Conservation (phyloP, 37 sponge, comb jelly and placozoan genomes). For the Amphimedon queenslandica region DNA sequence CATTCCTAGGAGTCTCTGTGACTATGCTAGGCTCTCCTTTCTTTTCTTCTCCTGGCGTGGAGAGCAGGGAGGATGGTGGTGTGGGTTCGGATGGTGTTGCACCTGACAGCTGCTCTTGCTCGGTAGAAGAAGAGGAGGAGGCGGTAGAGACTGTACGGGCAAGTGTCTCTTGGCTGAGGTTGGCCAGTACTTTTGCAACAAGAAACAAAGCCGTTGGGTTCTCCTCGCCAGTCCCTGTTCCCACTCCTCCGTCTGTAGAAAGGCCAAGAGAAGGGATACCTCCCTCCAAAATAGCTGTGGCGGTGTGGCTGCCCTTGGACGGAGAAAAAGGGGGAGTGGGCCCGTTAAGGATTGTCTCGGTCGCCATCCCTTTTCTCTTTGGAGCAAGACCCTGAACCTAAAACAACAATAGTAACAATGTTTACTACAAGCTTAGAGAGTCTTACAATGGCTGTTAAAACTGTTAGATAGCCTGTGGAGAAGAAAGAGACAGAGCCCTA, state of each 20-base stretch:
- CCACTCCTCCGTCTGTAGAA: not conserved
- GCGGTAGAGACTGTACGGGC: slow-evolving; percentile 51
- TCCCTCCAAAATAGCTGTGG: slow-evolving; percentile 49
- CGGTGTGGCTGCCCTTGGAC: slow-evolving; percentile 47
- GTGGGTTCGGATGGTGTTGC: slow-evolving; percentile 55
- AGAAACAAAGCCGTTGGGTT: slow-evolving; percentile 66
- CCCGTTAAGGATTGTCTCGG: slow-evolving; percentile 49
- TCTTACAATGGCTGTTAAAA: no score
- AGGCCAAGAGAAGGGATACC: slow-evolving; percentile 29
- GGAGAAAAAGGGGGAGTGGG: slow-evolving; percentile 81
- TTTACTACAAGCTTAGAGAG: no score
- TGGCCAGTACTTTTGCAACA: slow-evolving; percentile 81
- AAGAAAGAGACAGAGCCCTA: no score
- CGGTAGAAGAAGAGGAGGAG: slow-evolving; percentile 47
- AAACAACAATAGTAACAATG: no score
- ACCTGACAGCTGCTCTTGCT: slow-evolving; percentile 61
- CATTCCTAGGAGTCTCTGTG: not conserved
- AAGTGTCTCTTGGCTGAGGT: slow-evolving; percentile 76
- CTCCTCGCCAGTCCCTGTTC: not conserved
- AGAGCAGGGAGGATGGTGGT: slow-evolving; percentile 41
- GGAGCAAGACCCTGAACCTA: no score
- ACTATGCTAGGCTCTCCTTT: not conserved
- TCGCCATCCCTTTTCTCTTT: slow-evolving; percentile 41
- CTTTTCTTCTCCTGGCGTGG: slow-evolving; percentile 28
- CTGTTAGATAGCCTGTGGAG: no score